These are phyloP conservation scores for Trichacis sp. DNA, from an alignment of 2,888 invertebrate species.

Conservation along the genomic window DNA sequence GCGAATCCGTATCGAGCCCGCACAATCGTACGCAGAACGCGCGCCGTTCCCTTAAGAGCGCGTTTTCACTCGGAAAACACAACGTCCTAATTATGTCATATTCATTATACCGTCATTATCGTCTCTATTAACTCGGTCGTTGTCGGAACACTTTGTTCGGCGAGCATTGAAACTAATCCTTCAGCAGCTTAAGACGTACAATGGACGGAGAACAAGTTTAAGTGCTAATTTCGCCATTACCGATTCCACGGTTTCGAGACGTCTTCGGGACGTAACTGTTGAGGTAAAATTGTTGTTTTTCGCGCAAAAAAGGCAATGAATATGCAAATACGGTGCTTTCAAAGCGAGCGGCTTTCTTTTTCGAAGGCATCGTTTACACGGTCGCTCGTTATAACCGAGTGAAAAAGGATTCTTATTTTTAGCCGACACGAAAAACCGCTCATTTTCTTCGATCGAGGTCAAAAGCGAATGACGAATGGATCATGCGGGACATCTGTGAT, in stretches of 20 bases:
- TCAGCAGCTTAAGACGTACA: not conserved
- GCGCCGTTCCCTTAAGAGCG: constrained; percentile 24
- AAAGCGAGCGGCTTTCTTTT: not conserved
- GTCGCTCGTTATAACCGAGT: constrained; percentile 11
- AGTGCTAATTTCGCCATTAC: no score
- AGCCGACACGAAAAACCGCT: constrained; percentile 14
- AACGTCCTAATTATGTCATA: not conserved
- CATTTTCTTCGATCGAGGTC: constrained; percentile 35
- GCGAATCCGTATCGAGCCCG: constrained; percentile 43
- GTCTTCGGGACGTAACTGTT: no score
- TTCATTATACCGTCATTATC: not conserved
- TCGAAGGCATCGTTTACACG: constrained; percentile 12
- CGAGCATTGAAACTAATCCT: not conserved
- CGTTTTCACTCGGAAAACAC: not conserved
- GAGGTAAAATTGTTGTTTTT: not conserved
- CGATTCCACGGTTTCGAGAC: no score
- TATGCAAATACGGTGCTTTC: constrained; percentile 14
- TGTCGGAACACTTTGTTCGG: no score
- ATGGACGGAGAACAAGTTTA: not conserved
- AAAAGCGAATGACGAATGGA: constrained; percentile 21
- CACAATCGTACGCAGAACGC: constrained; percentile 30
- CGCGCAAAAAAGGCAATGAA: not conserved
- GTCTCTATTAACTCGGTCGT: not conserved
- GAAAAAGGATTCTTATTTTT: constrained; percentile 22
- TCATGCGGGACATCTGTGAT: constrained; percentile 40